Base-by-base conservation (phyloP, 2,888 invertebrate species). In the Lottia gigantea region DNA sequence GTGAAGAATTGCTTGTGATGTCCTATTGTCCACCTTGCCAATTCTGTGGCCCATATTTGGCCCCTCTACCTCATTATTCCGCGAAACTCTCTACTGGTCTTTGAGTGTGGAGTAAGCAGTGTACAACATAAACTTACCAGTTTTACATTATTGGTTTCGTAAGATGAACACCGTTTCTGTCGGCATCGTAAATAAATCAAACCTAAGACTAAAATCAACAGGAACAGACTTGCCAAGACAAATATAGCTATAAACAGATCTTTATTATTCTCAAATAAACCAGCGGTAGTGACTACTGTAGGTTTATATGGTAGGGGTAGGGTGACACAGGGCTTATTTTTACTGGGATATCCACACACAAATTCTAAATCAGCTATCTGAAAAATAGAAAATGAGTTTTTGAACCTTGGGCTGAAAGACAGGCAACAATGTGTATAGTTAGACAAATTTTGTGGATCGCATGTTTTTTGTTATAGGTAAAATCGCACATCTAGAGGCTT, bases 231-330 rank as follows among this genome's bases (percentile, higher is more conserved):
- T 1, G 68, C 68, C 7, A 68, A 6, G 2, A 19, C 64, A 62
- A 68, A 64, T 47, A 68, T 23, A 40, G 68, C 68, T 62, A 68
- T 68, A 55, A 68, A 68, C n/a, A 68, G 23, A 19, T 31, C 31
- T 15, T 23, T 47, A 49, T 68, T 68, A 49, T 26, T 16, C 6
- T 64, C 62, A 40, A 68, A 68, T 31, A 68, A 49, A 8, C 49
- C 49, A 19, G n/a, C 16, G 6, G 31, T 31, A 49, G 16, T 16
- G 16, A 49, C 19, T 14, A 49, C 19, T 19, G 14, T 49, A 19
- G 16, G 16, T 16, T 49, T 19, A 49, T 19, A 16, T 19, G 16
- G 49, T 1, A 16, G 49, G 16, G 49, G 7, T 16, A 49, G 19
- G 19, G 16, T 19, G 16, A 19, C 19, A 49, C 49, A 49, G 0